These are phyloP conservation scores for Melipona bicolor DNA, from an alignment of 2,888 invertebrate species.

Conservation along the genomic window DNA sequence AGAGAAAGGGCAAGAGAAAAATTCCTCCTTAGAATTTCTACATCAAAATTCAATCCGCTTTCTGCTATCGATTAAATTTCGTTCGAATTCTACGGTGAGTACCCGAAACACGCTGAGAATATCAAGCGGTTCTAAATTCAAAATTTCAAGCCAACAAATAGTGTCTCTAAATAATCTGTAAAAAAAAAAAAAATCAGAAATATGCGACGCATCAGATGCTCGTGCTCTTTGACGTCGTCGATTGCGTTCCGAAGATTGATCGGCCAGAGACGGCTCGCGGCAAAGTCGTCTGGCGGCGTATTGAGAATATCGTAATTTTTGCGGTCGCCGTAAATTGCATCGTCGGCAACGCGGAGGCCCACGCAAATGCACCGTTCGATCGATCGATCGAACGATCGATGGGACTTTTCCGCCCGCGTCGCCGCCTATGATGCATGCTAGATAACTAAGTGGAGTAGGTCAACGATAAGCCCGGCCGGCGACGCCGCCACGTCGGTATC, in stretches of 20 bases:
- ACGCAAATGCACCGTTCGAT: constrained; percentile 32
- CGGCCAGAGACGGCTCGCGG: neutral
- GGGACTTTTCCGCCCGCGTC: constrained; percentile 15
- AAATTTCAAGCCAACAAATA: no score
- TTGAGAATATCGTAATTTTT: constrained; percentile 40
- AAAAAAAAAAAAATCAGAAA: neutral
- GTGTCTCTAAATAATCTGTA: no score
- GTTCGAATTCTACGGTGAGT: no score
- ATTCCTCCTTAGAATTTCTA: no score
- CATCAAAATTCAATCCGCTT: no score
- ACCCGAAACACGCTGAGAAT: no score
- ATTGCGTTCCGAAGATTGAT: constrained; percentile 32
- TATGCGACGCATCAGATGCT: no score
- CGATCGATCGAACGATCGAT: constrained; percentile 41
- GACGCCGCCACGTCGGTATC: constrained; percentile 27
- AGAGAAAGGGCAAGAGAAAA: no score
- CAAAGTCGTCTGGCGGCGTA: constrained; percentile 5
- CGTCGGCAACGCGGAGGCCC: constrained; percentile 13
- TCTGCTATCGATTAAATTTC: no score
- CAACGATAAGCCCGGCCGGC: constrained; percentile 55
- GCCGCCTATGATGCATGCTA: constrained; percentile 25
- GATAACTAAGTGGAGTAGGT: constrained; percentile 60
- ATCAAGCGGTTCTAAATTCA: no score
- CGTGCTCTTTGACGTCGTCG: no score
- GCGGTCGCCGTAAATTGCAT: constrained; percentile 33